Evolutionary conservation across 2,888 invertebrate species (phyloP), one percentile per base, ranked within the genome.

Genomic region (Lobophora halterata): DNA sequence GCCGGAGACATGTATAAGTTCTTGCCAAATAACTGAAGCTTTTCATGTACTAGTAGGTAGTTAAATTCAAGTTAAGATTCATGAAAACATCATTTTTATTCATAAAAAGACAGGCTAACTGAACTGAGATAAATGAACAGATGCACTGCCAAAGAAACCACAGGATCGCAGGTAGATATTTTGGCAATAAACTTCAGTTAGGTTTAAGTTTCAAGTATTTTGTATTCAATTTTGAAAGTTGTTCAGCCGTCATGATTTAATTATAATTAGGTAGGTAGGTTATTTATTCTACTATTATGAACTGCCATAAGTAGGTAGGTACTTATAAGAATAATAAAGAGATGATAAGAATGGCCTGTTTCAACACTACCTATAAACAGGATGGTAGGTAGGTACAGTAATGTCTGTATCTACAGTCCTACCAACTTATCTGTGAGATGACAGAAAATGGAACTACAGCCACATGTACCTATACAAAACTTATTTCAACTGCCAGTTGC

Each of bases 211-310:
- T 26, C 7, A n/a, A 25, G n/a, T 3, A 25, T 13, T 14, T 25
- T 6, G 6, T 8, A 4, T 9, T 10, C 5, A 9, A 4, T 3
- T 10, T 9, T 10, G 12, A 11, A 10, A 4, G 9, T 25, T 14
- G 7, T 2, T 9, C 1, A 8, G 16, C 5, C 11, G 12, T 24
- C 3, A 9, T 3, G n/a, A 7, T 6, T 12, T 18, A 10, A n/a
- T 11, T 4, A 2, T 1, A 11, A 5, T n/a, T 18, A 16, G 5
- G n/a, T 35, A 27, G 13, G 55, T 55, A 49, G 1, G 7, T 66
- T 82, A 81, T 82, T 82, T 81, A 80, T 82, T 81, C 70, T 74
- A 68, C 46, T 58, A 40, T 71, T 71, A 63, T 55, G 63, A 79
- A 79, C 71, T 82, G 83, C 83, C 82, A 82, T 85, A 83, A 80